Base-by-base conservation (phyloP, 1,140 invertebrate species). In the Cephus cinctus region DNA sequence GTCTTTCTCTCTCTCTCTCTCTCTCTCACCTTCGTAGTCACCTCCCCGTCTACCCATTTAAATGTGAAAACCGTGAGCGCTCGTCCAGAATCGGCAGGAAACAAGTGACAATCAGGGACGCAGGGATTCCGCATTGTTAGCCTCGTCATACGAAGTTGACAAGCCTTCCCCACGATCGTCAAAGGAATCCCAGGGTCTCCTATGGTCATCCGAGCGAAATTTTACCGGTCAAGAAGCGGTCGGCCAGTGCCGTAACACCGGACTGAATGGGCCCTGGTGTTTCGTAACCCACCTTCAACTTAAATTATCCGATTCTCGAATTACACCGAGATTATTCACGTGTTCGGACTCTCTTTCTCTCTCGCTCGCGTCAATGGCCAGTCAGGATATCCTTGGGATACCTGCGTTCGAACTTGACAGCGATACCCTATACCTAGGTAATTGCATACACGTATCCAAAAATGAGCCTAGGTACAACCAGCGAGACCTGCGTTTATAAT, bases 81-180 rank as follows among this genome's bases (percentile, higher is more conserved):
- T 15, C 9, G 9, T 8, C 8, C 14, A 54, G 53, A 59, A 62
- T 62, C 34, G 59, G 50, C 64, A 68, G 64, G 69, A 69, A 72
- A 73, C 70, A 69, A 72, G 68, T 72, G 69, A 75, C 70, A 75
- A 73, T 75, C 69, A 67, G 59, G 56, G 56, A 57, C 53, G 59
- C 55, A 42, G 61, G 61, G 59, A 43, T 60, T 63, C 48, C 40
- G 47, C 40, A 67, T 76, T 73, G 73, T 76, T 34, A n/a, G 42
- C 12, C 56, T 56, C 52, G 67, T 69, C 72, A 62, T 47, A 51
- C 50, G 9, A 0, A 12, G 49, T 57, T 61, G 59, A 62, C 53
- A 50, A n/a, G 45, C 46, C 52, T 52, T 50, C 47, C 44, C 52
- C 44, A 43, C 31, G 54, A 39, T 59, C 50, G 48, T 60, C 61